A percentile compares a stretch with the other conserved stretches of the same genome.
Conservation (phyloP, 2,797 vertebrate genomes). For the Sebastes paucispinis region DNA sequence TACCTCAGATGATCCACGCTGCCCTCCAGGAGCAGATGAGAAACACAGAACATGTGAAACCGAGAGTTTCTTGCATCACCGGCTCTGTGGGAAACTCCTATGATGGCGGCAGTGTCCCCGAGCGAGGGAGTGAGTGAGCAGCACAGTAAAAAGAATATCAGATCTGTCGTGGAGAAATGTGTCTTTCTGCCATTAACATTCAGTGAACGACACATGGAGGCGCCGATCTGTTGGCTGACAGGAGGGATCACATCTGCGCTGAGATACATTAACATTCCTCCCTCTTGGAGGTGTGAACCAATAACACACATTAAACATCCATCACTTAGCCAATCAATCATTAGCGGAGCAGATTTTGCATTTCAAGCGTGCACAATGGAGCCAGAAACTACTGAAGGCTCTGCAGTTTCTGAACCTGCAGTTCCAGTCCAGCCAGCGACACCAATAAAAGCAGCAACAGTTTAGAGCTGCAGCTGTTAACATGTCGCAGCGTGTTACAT, state of each 20-base stretch:
- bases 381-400: background rate
- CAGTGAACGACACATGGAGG: background rate
- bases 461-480: background rate
- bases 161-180: background rate
- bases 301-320: background rate
- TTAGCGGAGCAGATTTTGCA: background rate
- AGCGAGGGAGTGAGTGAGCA: background rate
- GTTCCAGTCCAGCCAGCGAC: background rate
- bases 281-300: constrained; percentile 9
- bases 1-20: background rate
- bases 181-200: constrained; percentile 18
- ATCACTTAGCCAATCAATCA: background rate
- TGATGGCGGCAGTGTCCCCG: background rate
- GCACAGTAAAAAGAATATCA: background rate
- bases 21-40: background rate
- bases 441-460: background rate
- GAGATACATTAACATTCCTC: constrained; percentile 24
- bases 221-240: constrained; percentile 9
- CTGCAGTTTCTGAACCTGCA: background rate
- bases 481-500: background rate
- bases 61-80: background rate
- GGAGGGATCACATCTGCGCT: background rate
- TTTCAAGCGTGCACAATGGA: background rate
- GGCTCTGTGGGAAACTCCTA: constrained; percentile 16
- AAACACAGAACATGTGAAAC: background rate